Base-by-base conservation (phyloP, 2,888 invertebrate genomes). In the Pseudanteris insignis region DNA sequence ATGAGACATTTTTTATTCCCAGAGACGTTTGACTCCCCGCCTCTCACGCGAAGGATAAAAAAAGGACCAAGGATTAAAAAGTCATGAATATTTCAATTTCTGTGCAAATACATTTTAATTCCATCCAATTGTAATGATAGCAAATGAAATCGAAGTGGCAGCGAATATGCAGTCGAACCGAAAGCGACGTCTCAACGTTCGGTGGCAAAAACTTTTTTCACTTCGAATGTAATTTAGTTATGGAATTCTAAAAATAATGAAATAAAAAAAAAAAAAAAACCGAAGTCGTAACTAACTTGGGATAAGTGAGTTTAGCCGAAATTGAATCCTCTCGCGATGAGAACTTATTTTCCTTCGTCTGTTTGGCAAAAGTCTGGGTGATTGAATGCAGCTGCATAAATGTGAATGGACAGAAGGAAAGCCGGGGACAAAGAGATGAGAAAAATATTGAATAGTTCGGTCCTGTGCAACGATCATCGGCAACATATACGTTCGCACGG, bases 251-350 rank as follows among this genome's bases (percentile, higher is more conserved):
- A 18, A 18, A 18, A 18, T n/a, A n/a, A n/a, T n/a, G n/a, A n/a
- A 36, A 36, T 37, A 37, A 53, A 38, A 28, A n/a, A n/a, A n/a
- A n/a, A n/a, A n/a, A n/a, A n/a, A n/a, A n/a, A n/a, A n/a, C n/a
- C n/a, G n/a, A 11, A 51, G 41, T 36, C 50, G 53, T 58, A 64
- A 63, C 47, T 51, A 61, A 58, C 43, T 63, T 46, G 40, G 9
- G 41, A 44, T 61, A 55, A 60, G 54, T 63, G 46, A 63, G 36
- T 37, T 44, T 48, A n/a, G 30, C 24, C 10, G 44, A 60, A 63
- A 63, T 63, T 63, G 61, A 64, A 64, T 62, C 47, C 61, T 48
- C 36, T 36, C 24, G 29, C 15, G 18, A 28, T 12, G 28, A 24
- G 33, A 51, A 51, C 25, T 58, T 33, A 41, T 38, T 40, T 36